Percentiles rank a stretch among this genome's conserved stretches.
Conservation (phyloP, 2,888 invertebrate genomes). For the Crematogaster levior region DNA sequence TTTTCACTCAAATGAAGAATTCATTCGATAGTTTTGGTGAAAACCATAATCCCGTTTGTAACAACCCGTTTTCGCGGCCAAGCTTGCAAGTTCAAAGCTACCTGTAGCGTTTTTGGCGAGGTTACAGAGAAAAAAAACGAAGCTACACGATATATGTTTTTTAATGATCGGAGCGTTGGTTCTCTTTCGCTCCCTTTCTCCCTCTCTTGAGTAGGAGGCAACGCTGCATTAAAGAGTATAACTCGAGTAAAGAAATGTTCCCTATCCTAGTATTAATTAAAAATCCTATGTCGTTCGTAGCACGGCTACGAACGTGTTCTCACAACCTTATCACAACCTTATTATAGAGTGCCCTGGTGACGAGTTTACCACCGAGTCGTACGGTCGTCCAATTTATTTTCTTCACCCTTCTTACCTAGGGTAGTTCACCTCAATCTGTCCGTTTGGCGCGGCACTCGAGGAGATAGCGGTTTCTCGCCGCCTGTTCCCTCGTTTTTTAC, state of each 20-base stretch:
- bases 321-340: constrained; percentile 86
- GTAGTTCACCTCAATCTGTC: constrained; percentile 46
- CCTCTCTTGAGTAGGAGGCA: constrained; percentile 64
- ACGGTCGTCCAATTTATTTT: constrained; percentile 11
- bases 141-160: background rate
- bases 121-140: background rate
- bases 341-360: constrained; percentile 82
- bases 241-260: constrained; percentile 67
- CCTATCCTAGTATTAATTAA: constrained; percentile 75
- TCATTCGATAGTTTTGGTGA: background rate
- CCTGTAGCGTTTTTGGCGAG: constrained; percentile 10
- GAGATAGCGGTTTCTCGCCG: constrained; percentile 57
- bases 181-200: background rate
- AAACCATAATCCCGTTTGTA: constrained; percentile 15
- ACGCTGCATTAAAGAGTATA: constrained; percentile 59
- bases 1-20: constrained; percentile 29
- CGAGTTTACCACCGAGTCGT: constrained; percentile 58
- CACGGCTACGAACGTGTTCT: constrained; percentile 83
- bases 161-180: background rate
- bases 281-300: constrained; percentile 81
- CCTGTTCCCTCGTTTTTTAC: constrained; percentile 62
- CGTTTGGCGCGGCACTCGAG: constrained; percentile 64
- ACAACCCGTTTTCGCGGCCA: background rate
- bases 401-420: constrained; percentile 5
- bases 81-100: constrained; percentile 14